Base-by-base conservation (phyloP, 2,888 invertebrate species). In the Lysandra coridon region DNA sequence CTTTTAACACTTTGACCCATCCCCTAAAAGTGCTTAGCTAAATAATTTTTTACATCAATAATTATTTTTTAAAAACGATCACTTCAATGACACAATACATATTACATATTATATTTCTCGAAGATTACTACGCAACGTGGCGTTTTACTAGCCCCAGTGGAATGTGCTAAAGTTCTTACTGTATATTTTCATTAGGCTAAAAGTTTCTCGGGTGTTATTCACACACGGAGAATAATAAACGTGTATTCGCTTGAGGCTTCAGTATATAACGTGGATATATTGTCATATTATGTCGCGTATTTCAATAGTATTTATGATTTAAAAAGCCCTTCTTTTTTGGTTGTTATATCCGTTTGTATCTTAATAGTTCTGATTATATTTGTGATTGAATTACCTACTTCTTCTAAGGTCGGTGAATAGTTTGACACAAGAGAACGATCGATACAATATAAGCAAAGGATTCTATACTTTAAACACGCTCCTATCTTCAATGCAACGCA, bases 171-270 rank as follows among this genome's bases (percentile, higher is more conserved):
- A 75, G 74, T 78, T 78, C 79, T 78, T 79, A 79, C 74, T 60
- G 78, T 80, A 78, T 79, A 79, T 79, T 79, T 87, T 88, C 84
- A 86, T 88, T 87, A 87, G 78, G 62, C 79, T 80, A 78, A 85
- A 85, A 85, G 83, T 85, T 86, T 83, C 82, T 79, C 80, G 80
- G 80, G 78, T 81, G 80, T 81, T 78, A 81, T 84, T 80, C 78
- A 79, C 62, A 75, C 79, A 75, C 73, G 49, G 78, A 80, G 62
- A 53, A 80, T 80, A 78, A 79, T 78, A 80, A 80, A 80, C 62
- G 57, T 40, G 79, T 78, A 78, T 73, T 62, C 14, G 53, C 79
- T 78, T 77, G 69, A 60, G 78, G 79, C 78, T 62, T 78, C 62
- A 10, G 49, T 7, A 40, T 62, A 40, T 80, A 77, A 80, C 79